Base-by-base conservation (phyloP, 2,888 invertebrate genomes). In the Amiota communis region DNA sequence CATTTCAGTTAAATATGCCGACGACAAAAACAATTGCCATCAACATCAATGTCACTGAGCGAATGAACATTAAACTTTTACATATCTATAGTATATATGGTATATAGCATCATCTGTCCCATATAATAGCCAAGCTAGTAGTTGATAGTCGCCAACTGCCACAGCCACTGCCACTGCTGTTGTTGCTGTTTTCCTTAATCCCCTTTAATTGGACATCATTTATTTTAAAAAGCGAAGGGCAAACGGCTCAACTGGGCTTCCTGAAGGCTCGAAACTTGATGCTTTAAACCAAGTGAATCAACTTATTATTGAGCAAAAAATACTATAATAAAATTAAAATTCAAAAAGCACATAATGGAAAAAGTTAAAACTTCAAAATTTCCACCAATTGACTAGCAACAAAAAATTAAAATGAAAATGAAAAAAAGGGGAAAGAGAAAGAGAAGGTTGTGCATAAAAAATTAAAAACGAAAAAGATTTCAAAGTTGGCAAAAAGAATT, bases 171-270 rank as follows among this genome's bases (percentile, higher is more conserved):
- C 65, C 20, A 47, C 17, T 15, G 15, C 20, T 59, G 11, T 15
- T 17, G n/a, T 15, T 49, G 20, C 49, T 65, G 48, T 65, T 65
- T 20, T 12, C 65, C 72, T 73, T 76, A 76, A 79, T 76, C 75
- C 74, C 36, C 51, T 76, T 79, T 78, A 79, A 79, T 78, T 77
- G 74, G 75, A 70, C 68, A 49, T 72, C 71, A 75, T 75, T 79
- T 76, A 75, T 75, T 75, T 72, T 74, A 76, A 77, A 36, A 74
- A 72, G 72, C 68, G 64, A 74, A 72, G 72, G 63, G 64, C 57
- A 49, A 12, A 20, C 13, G 9, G 17, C 23, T 51, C 13, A 47
- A 61, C 51, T 59, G 49, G 48, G 56, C 70, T 49, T 53, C 12
- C 23, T 36, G 3, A 36, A 36, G 15, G 65, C 12, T 36, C 17